Percentiles rank a stretch among this genome's conserved stretches.
Conservation (phyloP, 1,140 invertebrate species). For the Drosophila simulans region DNA sequence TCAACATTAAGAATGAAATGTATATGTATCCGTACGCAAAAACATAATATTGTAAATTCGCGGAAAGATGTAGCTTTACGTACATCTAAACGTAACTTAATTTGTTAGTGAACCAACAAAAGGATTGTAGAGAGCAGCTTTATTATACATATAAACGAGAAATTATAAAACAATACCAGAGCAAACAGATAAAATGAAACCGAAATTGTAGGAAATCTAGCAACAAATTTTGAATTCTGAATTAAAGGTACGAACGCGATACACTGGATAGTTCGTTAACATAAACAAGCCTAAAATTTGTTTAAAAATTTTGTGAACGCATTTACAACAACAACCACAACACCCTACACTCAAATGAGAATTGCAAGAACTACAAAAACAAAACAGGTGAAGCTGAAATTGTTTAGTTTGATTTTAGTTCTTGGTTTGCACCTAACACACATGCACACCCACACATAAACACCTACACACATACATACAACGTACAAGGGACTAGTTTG, state of each 20-base stretch:
- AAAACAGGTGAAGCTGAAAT: constrained; percentile 16
- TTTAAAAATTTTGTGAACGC: constrained; percentile 63
- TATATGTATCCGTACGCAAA: constrained; percentile 18
- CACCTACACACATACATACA: constrained; percentile 59
- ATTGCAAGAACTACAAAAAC: constrained; percentile 37
- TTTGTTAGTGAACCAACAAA: constrained; percentile 58
- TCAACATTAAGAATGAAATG: constrained; percentile 15
- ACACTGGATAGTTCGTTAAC: constrained; percentile 38
- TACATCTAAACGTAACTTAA: constrained; percentile 49
- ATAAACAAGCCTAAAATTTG: constrained; percentile 46
- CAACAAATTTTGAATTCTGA: constrained; percentile 67
- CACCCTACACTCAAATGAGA: constrained; percentile 30
- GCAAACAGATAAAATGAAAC: constrained; percentile 6
- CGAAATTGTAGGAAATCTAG: constrained; percentile 55
- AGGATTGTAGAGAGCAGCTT: constrained; percentile 62
- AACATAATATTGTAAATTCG: constrained; percentile 61
- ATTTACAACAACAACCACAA: constrained; percentile 63
- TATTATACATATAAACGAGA: constrained; percentile 47
- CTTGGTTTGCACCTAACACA: constrained; percentile 43
- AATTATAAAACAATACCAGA: constrained; percentile 20
- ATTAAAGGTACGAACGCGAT: constrained; percentile 34
- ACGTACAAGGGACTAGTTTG: constrained; percentile 82
- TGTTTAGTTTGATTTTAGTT: constrained; percentile 53
- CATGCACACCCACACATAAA: constrained; percentile 8
- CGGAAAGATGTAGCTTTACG: constrained; percentile 49